Conservation (phyloP, 2,113 vertebrate species). For the Xiphorhynchus elegans region DNA sequence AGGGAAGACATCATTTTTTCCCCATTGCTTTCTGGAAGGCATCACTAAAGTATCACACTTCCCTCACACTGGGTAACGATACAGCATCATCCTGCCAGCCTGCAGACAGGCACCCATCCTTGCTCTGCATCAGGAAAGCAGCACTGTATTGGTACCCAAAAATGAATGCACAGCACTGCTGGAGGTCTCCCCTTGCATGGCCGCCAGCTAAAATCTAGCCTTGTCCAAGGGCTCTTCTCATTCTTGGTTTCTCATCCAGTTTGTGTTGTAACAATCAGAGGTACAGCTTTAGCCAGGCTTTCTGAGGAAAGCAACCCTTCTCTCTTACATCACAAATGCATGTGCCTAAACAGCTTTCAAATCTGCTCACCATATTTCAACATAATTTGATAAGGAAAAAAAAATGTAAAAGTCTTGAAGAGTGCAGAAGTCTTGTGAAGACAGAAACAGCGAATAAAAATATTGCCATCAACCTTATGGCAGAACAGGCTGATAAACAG, state of each 20-base stretch:
- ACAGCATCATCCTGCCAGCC: background rate
- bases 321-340: rapidly evolving
- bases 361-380: background rate
- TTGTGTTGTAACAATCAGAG: background rate
- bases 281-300: background rate
- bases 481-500: background rate
- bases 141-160: background rate
- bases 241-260: background rate
- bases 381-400: background rate
- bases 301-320: background rate
- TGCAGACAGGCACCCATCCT: background rate
- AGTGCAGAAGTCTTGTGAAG: background rate
- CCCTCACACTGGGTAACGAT: rapidly evolving
- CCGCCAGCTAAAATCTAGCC: background rate
- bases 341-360: background rate
- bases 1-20: background rate
- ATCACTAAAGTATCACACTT: background rate
- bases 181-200: rapidly evolving
- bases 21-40: background rate
- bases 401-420: background rate
- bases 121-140: background rate
- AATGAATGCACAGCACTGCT: background rate
- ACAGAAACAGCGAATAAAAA: background rate
- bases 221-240: background rate
- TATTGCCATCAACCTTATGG: background rate